Evolutionary conservation across 2,797 vertebrate genomes (phyloP).

Genomic region (Coregonus sp.): DNA sequence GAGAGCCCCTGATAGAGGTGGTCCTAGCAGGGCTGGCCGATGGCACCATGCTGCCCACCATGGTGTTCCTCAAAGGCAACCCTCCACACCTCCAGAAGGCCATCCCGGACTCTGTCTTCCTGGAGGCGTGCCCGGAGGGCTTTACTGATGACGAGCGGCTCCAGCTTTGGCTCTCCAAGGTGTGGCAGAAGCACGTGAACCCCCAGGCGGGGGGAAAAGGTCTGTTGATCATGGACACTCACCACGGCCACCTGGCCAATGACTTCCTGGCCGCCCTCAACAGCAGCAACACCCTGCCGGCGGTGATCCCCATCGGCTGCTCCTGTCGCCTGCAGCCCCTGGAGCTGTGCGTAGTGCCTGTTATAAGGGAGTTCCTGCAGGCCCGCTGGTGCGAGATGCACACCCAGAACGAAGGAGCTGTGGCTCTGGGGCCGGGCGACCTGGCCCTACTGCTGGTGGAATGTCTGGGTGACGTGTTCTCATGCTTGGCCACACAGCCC

Average conservation of each 20-base stretch:
- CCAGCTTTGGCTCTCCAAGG: constrained; percentile 76
- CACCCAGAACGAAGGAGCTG: constrained; percentile 61
- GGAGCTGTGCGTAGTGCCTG: constrained; percentile 82
- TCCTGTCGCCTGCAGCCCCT: constrained; percentile 84
- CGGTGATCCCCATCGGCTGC: constrained; percentile 82
- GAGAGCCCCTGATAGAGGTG: constrained; percentile 74
- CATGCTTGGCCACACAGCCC: constrained; percentile 71
- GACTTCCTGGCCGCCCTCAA: constrained; percentile 75
- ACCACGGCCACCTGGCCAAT: constrained; percentile 78
- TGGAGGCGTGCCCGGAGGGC: constrained; percentile 75
- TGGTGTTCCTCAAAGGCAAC: constrained; percentile 77
- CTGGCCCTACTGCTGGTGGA: constrained; percentile 81
- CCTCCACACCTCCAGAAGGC: constrained; percentile 46
- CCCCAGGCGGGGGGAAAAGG: constrained; percentile 49
- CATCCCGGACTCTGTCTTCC: constrained; percentile 77
- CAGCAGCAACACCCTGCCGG: constrained; percentile 65
- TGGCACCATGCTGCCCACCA: constrained; percentile 80
- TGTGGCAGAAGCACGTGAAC: constrained; percentile 58
- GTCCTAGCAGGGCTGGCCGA: constrained; percentile 81
- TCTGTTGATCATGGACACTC: constrained; percentile 84
- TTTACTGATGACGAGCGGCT: constrained; percentile 79
- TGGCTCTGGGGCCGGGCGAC: constrained; percentile 70
- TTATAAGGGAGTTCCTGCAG: constrained; percentile 84
- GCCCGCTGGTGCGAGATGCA: constrained; percentile 87
- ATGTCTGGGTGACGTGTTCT: constrained; percentile 84